Conservation (phyloP, 2,888 invertebrate species). For the Eristalis pertinax region DNA sequence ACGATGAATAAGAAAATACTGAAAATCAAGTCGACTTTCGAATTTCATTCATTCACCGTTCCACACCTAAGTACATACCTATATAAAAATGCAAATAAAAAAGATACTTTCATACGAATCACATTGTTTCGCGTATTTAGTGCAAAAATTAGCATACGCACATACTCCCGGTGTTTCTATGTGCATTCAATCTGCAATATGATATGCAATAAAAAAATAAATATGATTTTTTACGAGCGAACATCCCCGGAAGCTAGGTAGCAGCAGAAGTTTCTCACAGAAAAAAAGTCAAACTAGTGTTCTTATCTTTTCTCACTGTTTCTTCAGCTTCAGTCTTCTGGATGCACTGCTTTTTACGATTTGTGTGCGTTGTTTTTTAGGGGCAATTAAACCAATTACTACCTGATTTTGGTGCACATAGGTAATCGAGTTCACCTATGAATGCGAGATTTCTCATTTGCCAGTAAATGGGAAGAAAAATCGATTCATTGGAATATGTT, state of each 20-base stretch:
- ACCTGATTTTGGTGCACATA: not conserved
- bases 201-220: not conserved
- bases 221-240: not conserved
- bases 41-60: constrained; percentile 8
- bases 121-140: not conserved
- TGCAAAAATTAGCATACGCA: not conserved
- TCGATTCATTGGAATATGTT: not conserved
- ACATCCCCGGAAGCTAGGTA: not conserved
- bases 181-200: not conserved
- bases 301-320: not conserved
- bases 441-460: not conserved
- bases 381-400: not conserved
- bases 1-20: constrained; percentile 3
- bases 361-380: not conserved
- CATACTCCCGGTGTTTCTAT: not conserved
- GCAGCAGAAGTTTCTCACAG: not conserved
- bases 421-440: too few relatives aligned
- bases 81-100: not conserved
- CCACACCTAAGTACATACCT: not conserved
- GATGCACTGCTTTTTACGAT: not conserved
- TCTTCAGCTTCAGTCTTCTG: not conserved
- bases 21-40: constrained; percentile 41
- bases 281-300: not conserved
- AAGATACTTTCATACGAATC: not conserved
- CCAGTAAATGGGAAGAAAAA: not conserved